These are phyloP conservation scores for Trissoscelio sp. DNA, from an alignment of 2,888 invertebrate species.

Conservation along the genomic window DNA sequence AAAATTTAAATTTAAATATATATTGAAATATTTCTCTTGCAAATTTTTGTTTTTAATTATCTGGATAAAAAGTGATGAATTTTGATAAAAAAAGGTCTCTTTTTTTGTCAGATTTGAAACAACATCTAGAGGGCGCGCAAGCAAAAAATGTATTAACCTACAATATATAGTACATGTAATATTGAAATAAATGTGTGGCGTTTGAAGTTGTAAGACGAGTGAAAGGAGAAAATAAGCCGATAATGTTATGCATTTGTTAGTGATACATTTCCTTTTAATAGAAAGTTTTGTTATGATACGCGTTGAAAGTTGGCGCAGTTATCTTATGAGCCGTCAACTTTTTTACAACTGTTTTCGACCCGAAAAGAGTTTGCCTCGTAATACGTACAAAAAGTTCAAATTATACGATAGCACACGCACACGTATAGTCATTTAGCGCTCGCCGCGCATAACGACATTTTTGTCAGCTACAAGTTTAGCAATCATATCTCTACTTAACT, in stretches of 20 bases:
- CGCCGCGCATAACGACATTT: constrained; percentile 16
- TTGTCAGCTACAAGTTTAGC: neutral
- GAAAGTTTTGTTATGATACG: constrained; percentile 61
- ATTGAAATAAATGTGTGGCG: neutral
- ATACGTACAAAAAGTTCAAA: constrained; percentile 19
- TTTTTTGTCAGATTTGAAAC: too few species aligned
- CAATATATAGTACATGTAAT: too few species aligned
- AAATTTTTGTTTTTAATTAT: too few species aligned
- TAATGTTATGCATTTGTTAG: constrained; percentile 58
- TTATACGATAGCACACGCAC: constrained; percentile 16
- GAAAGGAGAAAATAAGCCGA: constrained; percentile 55
- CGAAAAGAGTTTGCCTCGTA: constrained; percentile 18
- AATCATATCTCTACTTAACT: neutral
- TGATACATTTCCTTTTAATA: constrained; percentile 57
- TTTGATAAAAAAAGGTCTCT: too few species aligned
- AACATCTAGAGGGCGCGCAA: too few species aligned
- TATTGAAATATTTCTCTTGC: too few species aligned
- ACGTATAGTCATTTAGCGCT: constrained; percentile 20
- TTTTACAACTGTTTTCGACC: constrained; percentile 36
- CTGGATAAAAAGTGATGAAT: too few species aligned
- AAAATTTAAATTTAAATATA: too few species aligned
- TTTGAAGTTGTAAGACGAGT: too few species aligned
- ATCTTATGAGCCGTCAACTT: constrained; percentile 27
- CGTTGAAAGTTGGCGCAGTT: constrained; percentile 52
- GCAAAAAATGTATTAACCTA: too few species aligned